These are phyloP conservation scores for Drosophila gaucha DNA, from an alignment of 2,888 invertebrate genomes.

Conservation along the genomic window DNA sequence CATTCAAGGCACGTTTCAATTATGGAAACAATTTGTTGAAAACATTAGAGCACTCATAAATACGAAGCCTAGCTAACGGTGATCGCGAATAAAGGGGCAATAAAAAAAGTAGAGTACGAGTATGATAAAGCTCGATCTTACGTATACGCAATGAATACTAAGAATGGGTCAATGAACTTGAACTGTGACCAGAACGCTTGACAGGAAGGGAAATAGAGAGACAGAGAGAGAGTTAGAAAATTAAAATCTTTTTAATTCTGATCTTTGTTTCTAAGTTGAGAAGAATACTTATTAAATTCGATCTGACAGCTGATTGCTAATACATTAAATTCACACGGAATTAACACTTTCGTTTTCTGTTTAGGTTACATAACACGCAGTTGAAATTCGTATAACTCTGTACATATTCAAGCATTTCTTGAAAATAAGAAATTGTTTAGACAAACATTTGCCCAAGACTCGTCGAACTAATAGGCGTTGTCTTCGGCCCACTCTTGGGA, in stretches of 20 bases:
- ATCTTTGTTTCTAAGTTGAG: no score
- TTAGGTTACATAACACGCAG: constrained; percentile 44
- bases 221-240: not conserved
- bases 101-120: constrained; percentile 66
- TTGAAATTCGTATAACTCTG: not conserved
- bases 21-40: constrained; percentile 68
- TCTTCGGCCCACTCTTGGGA: constrained; percentile 1
- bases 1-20: constrained; percentile 70
- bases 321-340: constrained; percentile 26
- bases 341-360: constrained; percentile 67
- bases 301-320: constrained; percentile 40
- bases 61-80: constrained; percentile 62
- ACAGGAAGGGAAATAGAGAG: not conserved
- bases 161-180: constrained; percentile 64
- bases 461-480: constrained; percentile 3
- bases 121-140: constrained; percentile 53
- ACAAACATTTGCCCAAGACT: constrained; percentile 27
- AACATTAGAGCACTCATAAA: constrained; percentile 30
- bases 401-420: not conserved
- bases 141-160: constrained; percentile 64
- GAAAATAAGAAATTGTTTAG: constrained; percentile 21
- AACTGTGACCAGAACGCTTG: constrained; percentile 3
- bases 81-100: constrained; percentile 46
- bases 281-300: not conserved
- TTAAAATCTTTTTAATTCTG: no score